Evolutionary conservation across 1,140 invertebrate genomes (phyloP).

Genomic region (Drosophila tsacasi): DNA sequence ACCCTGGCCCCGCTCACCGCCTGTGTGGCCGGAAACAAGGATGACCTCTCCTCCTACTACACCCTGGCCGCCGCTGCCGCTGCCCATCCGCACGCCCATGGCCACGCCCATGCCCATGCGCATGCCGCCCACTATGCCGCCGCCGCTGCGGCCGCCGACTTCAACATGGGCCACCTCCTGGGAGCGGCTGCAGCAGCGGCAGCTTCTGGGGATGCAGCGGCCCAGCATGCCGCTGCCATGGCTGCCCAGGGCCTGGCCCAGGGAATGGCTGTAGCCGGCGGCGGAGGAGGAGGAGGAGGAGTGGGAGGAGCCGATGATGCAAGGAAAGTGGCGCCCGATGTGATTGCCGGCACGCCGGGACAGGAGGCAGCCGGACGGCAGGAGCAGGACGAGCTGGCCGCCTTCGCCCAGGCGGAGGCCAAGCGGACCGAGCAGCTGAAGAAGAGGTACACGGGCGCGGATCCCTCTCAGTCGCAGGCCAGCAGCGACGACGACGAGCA

Average conservation of each 20-base stretch:
- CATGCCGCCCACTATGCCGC: conserved; percentile 86
- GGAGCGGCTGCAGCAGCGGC: conserved; percentile 76
- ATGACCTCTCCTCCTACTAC: conserved; percentile 90
- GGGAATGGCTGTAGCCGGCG: conserved; percentile 33
- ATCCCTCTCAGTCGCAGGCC: conserved; percentile 83
- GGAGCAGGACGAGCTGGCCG: conserved; percentile 91
- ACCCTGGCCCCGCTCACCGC: conserved; percentile 91
- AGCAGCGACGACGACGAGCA: conserved; percentile 91
- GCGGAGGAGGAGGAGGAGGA: not conserved
- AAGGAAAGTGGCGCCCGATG: conserved; percentile 89
- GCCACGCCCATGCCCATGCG: conserved; percentile 52
- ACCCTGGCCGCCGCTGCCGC: conserved; percentile 87
- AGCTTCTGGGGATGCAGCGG: conserved; percentile 37
- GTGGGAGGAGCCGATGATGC: conserved; percentile 58
- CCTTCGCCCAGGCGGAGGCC: conserved; percentile 93
- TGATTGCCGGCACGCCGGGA: conserved; percentile 90
- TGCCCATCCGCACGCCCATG: conserved; percentile 72
- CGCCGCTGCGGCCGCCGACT: conserved; percentile 86
- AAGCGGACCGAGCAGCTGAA: conserved; percentile 92
- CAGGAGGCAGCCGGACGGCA: conserved; percentile 80
- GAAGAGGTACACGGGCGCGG: conserved; percentile 88
- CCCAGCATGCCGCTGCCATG: conserved; percentile 59
- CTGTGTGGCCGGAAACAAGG: conserved; percentile 89
- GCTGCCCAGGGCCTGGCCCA: conserved; percentile 49
- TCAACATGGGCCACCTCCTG: conserved; percentile 89